A percentile compares a stretch with the other conserved stretches of the same genome.
These are phyloP conservation scores for Daubentonia madagascariensis DNA, from an alignment of 2,113 vertebrate genomes.

Conservation along the genomic window DNA sequence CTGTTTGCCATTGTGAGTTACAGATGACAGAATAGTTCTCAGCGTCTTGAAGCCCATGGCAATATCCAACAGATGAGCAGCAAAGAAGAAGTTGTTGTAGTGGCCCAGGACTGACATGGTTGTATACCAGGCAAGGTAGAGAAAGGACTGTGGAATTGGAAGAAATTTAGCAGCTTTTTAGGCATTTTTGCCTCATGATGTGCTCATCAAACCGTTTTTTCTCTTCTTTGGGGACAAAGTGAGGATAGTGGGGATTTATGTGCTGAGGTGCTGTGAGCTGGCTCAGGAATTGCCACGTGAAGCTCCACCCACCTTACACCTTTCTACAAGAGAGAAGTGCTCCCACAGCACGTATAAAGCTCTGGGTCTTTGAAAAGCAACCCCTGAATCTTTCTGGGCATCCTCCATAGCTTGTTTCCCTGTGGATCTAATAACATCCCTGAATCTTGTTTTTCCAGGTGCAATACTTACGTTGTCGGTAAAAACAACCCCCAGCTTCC, in stretches of 20 bases:
- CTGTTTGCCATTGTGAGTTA: slow-evolving; percentile 99
- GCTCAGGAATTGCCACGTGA: background rate
- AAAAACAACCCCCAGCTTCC: slow-evolving; percentile 98
- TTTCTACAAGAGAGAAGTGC: background rate
- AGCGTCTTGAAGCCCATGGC: slow-evolving; percentile 99
- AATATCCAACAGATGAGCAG: slow-evolving; percentile 96
- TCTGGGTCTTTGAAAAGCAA: background rate
- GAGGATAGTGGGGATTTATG: background rate
- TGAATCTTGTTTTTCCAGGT: background rate
- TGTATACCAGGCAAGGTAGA: slow-evolving; percentile 98
- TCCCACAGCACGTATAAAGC: fast-evolving
- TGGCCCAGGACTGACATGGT: slow-evolving; percentile 99
- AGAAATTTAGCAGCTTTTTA: background rate
- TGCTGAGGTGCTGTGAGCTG: background rate
- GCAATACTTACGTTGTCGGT: slow-evolving; percentile 95
- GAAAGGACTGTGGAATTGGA: slow-evolving; percentile 88
- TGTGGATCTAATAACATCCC: background rate
- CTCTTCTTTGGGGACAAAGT: background rate
- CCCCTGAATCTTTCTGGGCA: background rate
- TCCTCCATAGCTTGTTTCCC: background rate
- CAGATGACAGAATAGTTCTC: slow-evolving; percentile 96
- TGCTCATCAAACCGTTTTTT: background rate
- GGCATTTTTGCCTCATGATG: background rate
- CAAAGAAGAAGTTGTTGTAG: slow-evolving; percentile 99
- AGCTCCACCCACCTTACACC: background rate